A percentile compares a stretch with the other conserved stretches of the same genome.
phyloP scores from a whole-genome alignment of 2,113 vertebrate genomes.

The Syrmaticus mikado region DNA sequence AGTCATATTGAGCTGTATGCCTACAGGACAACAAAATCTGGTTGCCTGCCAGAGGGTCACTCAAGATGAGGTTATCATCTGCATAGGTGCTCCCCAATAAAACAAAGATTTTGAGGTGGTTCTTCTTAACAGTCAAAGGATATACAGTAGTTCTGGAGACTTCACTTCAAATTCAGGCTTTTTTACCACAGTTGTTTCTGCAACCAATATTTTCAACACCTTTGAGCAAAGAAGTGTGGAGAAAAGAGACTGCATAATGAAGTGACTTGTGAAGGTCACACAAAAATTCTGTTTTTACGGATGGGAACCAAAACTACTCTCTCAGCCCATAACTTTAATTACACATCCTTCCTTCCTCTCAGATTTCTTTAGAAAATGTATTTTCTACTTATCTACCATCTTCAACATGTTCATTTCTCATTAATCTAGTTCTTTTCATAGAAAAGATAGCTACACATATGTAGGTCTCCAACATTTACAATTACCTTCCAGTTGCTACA shows the following conservation, averaged over 20 bases:
- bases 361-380: background rate
- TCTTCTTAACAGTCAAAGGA: background rate
- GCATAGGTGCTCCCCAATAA: background rate
- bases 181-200: background rate
- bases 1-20: background rate
- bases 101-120: background rate
- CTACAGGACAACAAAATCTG: background rate
- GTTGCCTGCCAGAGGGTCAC: background rate
- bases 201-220: background rate
- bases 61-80: background rate
- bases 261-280: background rate
- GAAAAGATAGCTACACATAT: background rate
- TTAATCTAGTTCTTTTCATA: background rate
- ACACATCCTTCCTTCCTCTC: background rate
- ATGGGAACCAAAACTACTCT: background rate
- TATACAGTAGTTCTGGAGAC: background rate
- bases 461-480: background rate
- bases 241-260: background rate
- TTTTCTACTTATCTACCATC: background rate
- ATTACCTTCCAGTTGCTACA: background rate
- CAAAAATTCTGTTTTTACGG: background rate
- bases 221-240: background rate
- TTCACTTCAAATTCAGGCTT: background rate
- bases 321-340: background rate
- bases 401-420: background rate